Conservation (phyloP, 2,113 vertebrate species). For the Notiomystis cincta region DNA sequence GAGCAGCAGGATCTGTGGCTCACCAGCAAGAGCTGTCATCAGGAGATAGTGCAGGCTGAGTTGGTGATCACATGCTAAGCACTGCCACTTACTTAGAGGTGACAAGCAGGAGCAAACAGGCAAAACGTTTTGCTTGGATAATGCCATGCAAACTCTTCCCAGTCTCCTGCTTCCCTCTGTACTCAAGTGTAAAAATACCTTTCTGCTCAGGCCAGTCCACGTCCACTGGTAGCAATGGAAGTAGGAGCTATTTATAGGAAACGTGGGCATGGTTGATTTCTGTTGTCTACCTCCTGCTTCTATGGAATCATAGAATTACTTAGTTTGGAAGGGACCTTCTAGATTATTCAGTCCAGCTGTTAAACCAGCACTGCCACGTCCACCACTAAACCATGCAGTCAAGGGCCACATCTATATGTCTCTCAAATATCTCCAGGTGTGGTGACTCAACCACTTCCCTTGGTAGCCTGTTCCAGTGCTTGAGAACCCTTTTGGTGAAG, state of each 20-base stretch:
- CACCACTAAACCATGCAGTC: not conserved
- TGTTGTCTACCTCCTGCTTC: not conserved
- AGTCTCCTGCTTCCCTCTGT: not conserved
- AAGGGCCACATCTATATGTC: not conserved
- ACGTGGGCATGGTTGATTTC: not conserved
- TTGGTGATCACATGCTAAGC: not conserved
- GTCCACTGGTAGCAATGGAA: not conserved
- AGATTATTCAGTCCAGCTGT: not conserved
- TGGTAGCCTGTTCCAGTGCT: not conserved
- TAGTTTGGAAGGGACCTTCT: not conserved
- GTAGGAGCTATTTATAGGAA: not conserved
- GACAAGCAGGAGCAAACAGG: not conserved
- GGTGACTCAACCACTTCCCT: not conserved
- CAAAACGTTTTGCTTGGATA: not conserved
- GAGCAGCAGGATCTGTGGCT: not conserved
- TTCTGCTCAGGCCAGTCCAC: not conserved
- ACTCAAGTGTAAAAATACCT: not conserved
- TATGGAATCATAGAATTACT: not conserved
- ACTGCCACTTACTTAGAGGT: not conserved
- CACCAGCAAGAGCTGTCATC: not conserved
- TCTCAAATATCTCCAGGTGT: not conserved
- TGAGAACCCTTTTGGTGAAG: not conserved
- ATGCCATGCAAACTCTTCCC: not conserved
- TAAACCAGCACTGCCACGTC: not conserved
- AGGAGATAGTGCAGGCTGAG: not conserved